These are phyloP conservation scores for Cygnus buccinator DNA, from an alignment of 2,113 vertebrate species.

Conservation along the genomic window DNA sequence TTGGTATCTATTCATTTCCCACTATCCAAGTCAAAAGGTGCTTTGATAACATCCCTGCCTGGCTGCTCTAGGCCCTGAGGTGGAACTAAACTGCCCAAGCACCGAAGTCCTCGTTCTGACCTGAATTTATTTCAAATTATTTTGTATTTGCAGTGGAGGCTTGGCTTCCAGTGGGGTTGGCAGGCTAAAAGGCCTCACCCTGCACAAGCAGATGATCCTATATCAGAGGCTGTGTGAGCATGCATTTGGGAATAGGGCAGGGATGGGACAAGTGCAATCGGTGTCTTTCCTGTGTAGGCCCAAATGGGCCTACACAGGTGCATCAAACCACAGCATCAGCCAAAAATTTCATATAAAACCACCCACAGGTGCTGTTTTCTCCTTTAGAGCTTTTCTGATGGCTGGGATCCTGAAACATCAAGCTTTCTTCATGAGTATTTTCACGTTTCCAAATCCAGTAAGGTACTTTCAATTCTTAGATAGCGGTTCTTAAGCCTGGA, in stretches of 20 bases:
- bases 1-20: background rate
- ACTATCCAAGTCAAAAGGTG: background rate
- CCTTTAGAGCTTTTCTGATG: background rate
- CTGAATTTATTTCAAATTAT: background rate
- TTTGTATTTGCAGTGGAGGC: background rate
- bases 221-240: background rate
- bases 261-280: background rate
- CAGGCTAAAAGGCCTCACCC: background rate
- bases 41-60: background rate
- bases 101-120: background rate
- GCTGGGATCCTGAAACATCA: background rate
- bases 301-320: background rate
- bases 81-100: background rate
- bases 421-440: background rate
- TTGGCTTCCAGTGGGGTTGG: background rate
- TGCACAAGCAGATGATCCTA: accelerated
- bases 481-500: background rate
- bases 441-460: background rate
- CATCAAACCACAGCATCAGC: background rate
- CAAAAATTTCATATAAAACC: background rate
- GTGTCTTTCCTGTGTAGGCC: background rate
- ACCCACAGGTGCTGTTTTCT: background rate
- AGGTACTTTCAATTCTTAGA: background rate
- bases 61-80: background rate
- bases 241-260: background rate